Base-by-base conservation (phyloP, 1,140 invertebrate genomes). In the Caerostris darwini region DNA sequence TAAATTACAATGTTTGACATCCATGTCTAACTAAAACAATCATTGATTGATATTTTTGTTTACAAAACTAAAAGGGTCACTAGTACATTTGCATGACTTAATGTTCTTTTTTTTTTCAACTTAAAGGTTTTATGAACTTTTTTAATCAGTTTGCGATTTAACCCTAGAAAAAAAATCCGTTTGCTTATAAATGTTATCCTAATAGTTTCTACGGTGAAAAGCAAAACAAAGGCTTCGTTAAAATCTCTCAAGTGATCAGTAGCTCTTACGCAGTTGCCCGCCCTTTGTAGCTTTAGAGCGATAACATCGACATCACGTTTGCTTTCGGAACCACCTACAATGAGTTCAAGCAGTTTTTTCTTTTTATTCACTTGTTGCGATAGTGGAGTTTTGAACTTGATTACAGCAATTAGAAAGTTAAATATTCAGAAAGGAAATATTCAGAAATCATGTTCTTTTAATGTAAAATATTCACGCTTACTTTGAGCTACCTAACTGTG, bases 401-500 rank as follows among this genome's bases (percentile, higher is more conserved):
- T 77, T 34, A 4, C 53, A 77, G 71, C 71, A 77, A 77, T 77
- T 77, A 77, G 71, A 77, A 77, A 8, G 71, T 77, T 34, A 77
- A 77, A 77, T 77, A 77, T 77, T 77, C 71, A 77, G 71, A 77
- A 77, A 34, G 34, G 12, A 77, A 53, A n/a, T 7, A 53, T 77
- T 77, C 17, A 61, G 59, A 61, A 14, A 12, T 50, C 53, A 14
- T 77, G 8, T 34, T 10, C 50, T 50, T 53, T 77, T 50, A 14
- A 8, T 3, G 53, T 50, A 7, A 50, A 77, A 50, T 53, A 50
- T 8, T 77, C 34, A 77, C 34, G 71, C 34, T 77, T 77, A 8
- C 10, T 10, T 14, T 77, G 34, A 77, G 34, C 34, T 53, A 50
- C 71, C 50, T 50, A 10, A 34, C 34, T 34, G 34, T 34, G 34